Conservation (phyloP, 2,888 invertebrate species). For the Amphipoea oculea region DNA sequence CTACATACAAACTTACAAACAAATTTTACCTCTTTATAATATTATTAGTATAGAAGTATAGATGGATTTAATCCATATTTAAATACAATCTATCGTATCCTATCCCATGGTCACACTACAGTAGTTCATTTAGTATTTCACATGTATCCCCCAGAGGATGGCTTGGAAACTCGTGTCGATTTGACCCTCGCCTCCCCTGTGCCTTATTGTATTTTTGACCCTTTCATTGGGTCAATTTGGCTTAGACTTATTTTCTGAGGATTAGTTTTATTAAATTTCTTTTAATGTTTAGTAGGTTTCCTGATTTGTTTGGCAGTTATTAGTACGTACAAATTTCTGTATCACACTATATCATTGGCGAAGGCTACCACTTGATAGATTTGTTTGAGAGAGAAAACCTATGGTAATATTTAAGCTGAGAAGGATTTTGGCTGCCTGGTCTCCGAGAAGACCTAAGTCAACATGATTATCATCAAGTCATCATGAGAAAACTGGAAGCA, state of each 20-base stretch:
- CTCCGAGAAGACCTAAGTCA: neutral
- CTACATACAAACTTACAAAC: no score
- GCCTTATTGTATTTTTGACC: slow-evolving; percentile 64
- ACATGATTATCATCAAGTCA: neutral
- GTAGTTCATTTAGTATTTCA: slow-evolving; percentile 64
- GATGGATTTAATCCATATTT: neutral
- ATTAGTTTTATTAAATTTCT: slow-evolving; percentile 48
- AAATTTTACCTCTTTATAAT: no score
- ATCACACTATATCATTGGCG: no score
- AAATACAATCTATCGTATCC: neutral
- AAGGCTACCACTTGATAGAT: no score
- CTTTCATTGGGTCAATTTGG: slow-evolving; percentile 59
- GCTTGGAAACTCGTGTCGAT: slow-evolving; percentile 59
- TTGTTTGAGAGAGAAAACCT: no score
- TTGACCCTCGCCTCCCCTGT: slow-evolving; percentile 45
- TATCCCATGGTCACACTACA: slow-evolving; percentile 40
- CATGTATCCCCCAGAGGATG: slow-evolving; percentile 48
- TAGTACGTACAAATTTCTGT: neutral
- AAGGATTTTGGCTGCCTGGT: neutral
- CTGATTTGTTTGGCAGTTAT: slow-evolving; percentile 4
- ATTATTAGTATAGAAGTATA: no score
- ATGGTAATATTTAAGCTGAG: neutral
- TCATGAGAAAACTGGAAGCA: neutral
- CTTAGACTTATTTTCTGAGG: slow-evolving; percentile 36
- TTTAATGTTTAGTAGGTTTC: slow-evolving; percentile 4